Conservation (phyloP, 2,888 invertebrate genomes). For the Ptilodon capucinus region DNA sequence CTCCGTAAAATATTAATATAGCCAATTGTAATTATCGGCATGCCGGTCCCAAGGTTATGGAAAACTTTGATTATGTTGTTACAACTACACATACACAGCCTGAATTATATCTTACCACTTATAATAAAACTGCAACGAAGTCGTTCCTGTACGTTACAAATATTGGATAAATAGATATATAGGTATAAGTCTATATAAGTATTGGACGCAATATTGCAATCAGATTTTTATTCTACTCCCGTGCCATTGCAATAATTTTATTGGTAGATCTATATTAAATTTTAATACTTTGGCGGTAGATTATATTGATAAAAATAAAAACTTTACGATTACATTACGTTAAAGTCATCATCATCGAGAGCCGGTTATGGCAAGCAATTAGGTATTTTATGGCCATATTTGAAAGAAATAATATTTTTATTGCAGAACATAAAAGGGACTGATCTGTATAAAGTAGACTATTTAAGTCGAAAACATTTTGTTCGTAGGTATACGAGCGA, state of each 20-base stretch:
- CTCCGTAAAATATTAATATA: too few relatives aligned
- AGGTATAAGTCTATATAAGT: too few relatives aligned
- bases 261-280: slow-evolving; percentile 16
- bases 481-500: neutral
- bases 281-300: slow-evolving; percentile 49
- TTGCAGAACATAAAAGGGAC: slow-evolving; percentile 10
- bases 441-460: slow-evolving; percentile 3
- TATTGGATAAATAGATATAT: too few relatives aligned
- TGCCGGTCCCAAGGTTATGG: too few relatives aligned
- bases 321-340: slow-evolving; percentile 49
- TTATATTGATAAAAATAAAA: slow-evolving; percentile 42
- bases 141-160: too few relatives aligned
- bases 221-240: too few relatives aligned
- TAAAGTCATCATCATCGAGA: slow-evolving; percentile 34
- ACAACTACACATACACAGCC: too few relatives aligned
- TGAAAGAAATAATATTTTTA: slow-evolving; percentile 26
- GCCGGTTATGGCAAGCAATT: slow-evolving; percentile 21
- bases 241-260: neutral
- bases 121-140: too few relatives aligned
- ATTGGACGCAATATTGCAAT: too few relatives aligned
- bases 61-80: too few relatives aligned
- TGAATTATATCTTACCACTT: too few relatives aligned
- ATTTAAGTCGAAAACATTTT: slow-evolving; percentile 1
- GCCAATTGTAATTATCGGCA: too few relatives aligned
- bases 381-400: slow-evolving; percentile 20